Evolutionary conservation across 2,113 vertebrate genomes (phyloP).

Genomic region (Siphamia tubifer): DNA sequence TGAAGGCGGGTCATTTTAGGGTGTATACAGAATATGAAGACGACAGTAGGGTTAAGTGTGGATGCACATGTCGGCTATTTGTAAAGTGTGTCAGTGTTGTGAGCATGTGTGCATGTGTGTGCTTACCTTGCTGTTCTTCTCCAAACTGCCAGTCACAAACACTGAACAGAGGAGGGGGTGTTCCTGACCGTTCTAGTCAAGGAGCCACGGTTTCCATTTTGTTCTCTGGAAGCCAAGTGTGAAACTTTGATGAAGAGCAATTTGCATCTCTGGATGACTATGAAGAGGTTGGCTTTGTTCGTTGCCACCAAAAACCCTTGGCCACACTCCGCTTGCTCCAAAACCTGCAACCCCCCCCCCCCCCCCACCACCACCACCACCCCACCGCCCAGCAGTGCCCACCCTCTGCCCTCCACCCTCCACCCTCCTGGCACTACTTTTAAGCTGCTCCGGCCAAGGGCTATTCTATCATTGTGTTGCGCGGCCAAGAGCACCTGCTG

Average conservation of each 20-base stretch:
- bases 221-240: slow-evolving; percentile 72
- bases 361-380: too few species aligned
- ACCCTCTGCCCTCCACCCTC: slow-evolving; percentile 56
- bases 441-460: slow-evolving; percentile 34
- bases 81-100: slow-evolving; percentile 18
- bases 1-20: too few species aligned
- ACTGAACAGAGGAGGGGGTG: slow-evolving; percentile 49
- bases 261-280: slow-evolving; percentile 78
- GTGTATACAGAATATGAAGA: too few species aligned
- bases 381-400: slow-evolving; percentile 44
- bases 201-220: slow-evolving; percentile 67
- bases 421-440: slow-evolving; percentile 57
- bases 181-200: slow-evolving; percentile 48
- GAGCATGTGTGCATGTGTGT: slow-evolving; percentile 26
- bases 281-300: slow-evolving; percentile 76
- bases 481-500: slow-evolving; percentile 74
- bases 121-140: slow-evolving; percentile 50
- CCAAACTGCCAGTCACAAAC: slow-evolving; percentile 40
- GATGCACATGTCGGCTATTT: slow-evolving; percentile 24
- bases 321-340: slow-evolving; percentile 51
- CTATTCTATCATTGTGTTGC: slow-evolving; percentile 63
- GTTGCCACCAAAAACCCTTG: slow-evolving; percentile 50
- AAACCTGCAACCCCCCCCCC: slow-evolving; percentile 57
- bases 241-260: slow-evolving; percentile 78
- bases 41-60: too few species aligned